phyloP scores from a whole-genome alignment of 2,113 vertebrate genomes.

The Sinosuthora webbiana region DNA sequence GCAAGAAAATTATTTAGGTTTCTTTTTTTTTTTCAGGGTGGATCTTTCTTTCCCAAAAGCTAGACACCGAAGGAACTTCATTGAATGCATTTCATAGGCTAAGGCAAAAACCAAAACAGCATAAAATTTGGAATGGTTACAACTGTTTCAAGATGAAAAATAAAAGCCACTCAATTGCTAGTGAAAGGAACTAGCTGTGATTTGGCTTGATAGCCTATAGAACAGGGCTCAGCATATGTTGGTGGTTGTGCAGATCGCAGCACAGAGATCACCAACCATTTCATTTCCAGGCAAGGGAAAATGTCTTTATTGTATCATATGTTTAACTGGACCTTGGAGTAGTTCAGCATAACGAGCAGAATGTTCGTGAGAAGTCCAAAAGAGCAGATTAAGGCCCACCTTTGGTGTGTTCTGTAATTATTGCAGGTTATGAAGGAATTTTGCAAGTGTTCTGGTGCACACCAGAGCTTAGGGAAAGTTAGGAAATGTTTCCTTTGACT shows the following conservation, averaged over 20 bases:
- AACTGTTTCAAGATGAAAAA: slow-evolving; percentile 37
- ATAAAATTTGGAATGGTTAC: slow-evolving; percentile 41
- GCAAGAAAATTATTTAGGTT: neutral
- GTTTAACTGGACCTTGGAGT: neutral
- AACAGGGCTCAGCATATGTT: neutral
- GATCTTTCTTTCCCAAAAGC: slow-evolving; percentile 1
- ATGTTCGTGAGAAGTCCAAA: neutral
- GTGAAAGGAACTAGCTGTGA: slow-evolving; percentile 50
- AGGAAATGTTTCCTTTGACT: neutral
- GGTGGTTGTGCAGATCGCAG: slow-evolving; percentile 16
- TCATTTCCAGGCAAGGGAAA: neutral
- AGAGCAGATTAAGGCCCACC: neutral
- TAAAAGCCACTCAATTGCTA: slow-evolving; percentile 51
- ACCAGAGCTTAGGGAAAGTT: neutral
- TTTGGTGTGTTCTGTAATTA: neutral
- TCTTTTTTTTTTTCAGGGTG: neutral
- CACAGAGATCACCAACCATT: neutral
- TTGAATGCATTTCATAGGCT: slow-evolving; percentile 23
- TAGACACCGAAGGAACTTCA: slow-evolving; percentile 4
- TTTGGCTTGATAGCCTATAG: slow-evolving; percentile 50
- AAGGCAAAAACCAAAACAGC: slow-evolving; percentile 40
- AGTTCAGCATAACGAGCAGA: neutral
- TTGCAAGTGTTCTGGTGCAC: neutral
- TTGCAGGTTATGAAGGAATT: neutral
- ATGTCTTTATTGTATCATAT: neutral